Evolutionary conservation across 2,797 vertebrate genomes (phyloP), one percentile per base, ranked within the genome.

Genomic region (Yasuhikotakia modesta): DNA sequence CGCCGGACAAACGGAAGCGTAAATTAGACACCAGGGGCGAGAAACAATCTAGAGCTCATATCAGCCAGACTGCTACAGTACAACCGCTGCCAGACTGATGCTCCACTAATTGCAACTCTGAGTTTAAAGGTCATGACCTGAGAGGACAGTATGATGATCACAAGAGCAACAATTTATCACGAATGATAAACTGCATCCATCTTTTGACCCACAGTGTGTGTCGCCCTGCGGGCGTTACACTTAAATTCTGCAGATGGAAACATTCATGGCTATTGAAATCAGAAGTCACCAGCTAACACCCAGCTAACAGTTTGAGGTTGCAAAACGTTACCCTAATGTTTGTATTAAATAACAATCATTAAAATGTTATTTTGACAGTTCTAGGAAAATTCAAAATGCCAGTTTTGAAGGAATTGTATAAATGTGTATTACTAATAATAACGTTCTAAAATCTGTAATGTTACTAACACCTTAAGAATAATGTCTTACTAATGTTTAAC

Each of bases 51-150:
- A 4, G 2, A 77, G 65, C 74, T 69, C 53, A 22, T 77, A 69
- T 69, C 16, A 3, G 74, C 0, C 1, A 19, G 55, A 76, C 3
- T 13, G n/a, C 53, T 61, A n/a, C n/a, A n/a, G 55, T 77, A 60
- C 48, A 3, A 4, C 55, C 12, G 10, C 21, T 53, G 55, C 35
- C 45, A 72, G 76, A 79, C 45, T 79, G 70, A 71, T 45, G 69
- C 69, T 17, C 27, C 66, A 70, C 57, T 78, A 78, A 77, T 78
- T 78, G 75, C 30, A 43, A 27, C 27, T 68, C 19, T 53, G 75
- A 61, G 66, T 27, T 12, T 53, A 70, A 70, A 78, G 75, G 75
- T 69, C 66, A 69, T 4, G 43, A 69, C 74, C 74, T 76, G 32
- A 61, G 66, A 66, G 61, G 63, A 50, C 16, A 21, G 45, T 32